Evolutionary conservation across 2,797 vertebrate species (phyloP).

Genomic region (Gallinago solitaria): DNA sequence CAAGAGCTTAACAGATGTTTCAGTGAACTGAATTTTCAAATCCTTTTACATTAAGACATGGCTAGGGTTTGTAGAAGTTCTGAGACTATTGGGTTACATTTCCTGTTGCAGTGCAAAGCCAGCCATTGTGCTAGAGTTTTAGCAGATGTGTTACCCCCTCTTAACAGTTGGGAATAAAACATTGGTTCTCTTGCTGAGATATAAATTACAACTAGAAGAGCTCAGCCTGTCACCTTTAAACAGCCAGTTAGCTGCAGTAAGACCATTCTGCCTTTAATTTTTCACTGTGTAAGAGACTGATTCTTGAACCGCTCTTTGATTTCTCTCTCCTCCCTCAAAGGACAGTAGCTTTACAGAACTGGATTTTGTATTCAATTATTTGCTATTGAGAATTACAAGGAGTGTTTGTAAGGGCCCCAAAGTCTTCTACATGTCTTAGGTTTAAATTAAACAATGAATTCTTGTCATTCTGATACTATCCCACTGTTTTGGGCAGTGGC

Average conservation of each 20-base stretch:
- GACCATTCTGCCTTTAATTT: constrained; percentile 60
- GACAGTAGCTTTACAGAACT: constrained; percentile 27
- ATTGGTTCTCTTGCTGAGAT: constrained; percentile 63
- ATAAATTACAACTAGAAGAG: constrained; percentile 70
- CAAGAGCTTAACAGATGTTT: constrained; percentile 85
- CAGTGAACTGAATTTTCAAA: constrained; percentile 77
- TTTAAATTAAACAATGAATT: neutral
- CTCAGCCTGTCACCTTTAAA: constrained; percentile 68
- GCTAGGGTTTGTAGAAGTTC: constrained; percentile 72
- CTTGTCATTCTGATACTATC: neutral
- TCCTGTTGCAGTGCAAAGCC: constrained; percentile 76
- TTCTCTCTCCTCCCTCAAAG: neutral
- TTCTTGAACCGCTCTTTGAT: neutral
- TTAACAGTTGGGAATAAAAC: constrained; percentile 63
- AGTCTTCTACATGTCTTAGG: neutral
- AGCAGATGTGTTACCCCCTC: constrained; percentile 77
- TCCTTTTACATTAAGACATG: constrained; percentile 72
- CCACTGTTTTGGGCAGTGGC: neutral
- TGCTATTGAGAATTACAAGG: neutral
- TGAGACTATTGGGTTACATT: constrained; percentile 80
- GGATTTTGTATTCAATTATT: neutral
- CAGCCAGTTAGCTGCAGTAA: constrained; percentile 56
- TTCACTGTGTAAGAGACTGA: constrained; percentile 46
- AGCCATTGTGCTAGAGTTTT: constrained; percentile 71
- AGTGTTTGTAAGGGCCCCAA: neutral